Base-by-base conservation (phyloP, 2,797 vertebrate species). In the Buphagus erythrorhynchus region DNA sequence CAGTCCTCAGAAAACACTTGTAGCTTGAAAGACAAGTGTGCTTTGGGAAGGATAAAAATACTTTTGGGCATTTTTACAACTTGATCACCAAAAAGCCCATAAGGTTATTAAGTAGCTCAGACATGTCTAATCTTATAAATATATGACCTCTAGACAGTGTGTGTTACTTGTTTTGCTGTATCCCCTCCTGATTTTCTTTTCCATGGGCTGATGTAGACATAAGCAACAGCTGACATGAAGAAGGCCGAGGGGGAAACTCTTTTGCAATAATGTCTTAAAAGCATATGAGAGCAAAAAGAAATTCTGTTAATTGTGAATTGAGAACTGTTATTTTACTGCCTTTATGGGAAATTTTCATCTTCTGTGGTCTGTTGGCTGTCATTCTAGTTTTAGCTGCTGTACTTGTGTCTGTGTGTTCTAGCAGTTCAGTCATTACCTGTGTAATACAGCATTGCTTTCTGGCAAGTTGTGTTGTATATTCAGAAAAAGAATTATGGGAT, bases 91-190 rank as follows among this genome's bases (percentile, higher is more conserved):
- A 38, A 94, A 96, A 95, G 77, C 74, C 59, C 24, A 4, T 88
- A 86, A 94, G 83, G 83, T 95, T 93, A 74, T 95, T 95, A 94
- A 71, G 93, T 95, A 95, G 93, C 89, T 97, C 91, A 97, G 93
- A 94, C 89, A 43, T 79, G 62, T 79, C 65, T 95, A 80, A 95
- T 95, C 94, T 86, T 86, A 52, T 63, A 69, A 93, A 92, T 78
- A 61, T 82, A 86, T 49, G 75, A 90, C 54, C 87, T 82, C 86
- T 65, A 65, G 89, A 65, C 74, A 61, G 29, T 17, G 24, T 31
- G 11, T 68, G 51, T 57, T 81, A 65, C 45, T 86, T 90, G 31
- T 91, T 86, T 83, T 80, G 62, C 3, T 5, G 26, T 55, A 71
- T 18, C 26, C 19, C 16, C 42, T 86, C 46, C 67, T 55, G 43